Evolutionary conservation across 2,888 invertebrate genomes (phyloP).

Genomic region (Oscheius sp.): DNA sequence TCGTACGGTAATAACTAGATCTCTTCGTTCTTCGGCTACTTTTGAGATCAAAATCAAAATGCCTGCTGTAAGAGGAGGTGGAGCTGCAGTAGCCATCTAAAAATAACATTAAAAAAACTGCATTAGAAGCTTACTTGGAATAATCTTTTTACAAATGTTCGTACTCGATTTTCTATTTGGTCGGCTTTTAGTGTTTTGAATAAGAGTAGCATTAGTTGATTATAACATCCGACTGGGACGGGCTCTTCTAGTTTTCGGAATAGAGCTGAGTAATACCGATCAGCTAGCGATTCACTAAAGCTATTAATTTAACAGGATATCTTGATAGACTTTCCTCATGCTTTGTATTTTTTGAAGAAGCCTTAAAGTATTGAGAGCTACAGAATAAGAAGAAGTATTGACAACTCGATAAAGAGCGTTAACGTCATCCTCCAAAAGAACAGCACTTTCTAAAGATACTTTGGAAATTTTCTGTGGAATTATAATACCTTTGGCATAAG

Average conservation of each 20-base stretch:
- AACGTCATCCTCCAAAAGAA: conserved; percentile 77
- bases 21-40: conserved; percentile 72
- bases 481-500: conserved; percentile 78
- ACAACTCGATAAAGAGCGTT: conserved; percentile 84
- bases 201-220: conserved; percentile 50
- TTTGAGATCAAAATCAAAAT: conserved; percentile 78
- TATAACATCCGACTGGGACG: conserved; percentile 74
- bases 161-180: conserved; percentile 74
- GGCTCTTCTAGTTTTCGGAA: conserved; percentile 86
- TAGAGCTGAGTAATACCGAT: conserved; percentile 81
- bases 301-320: background rate
- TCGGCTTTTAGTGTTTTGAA: conserved; percentile 78
- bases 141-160: conserved; percentile 86
- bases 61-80: conserved; percentile 79
- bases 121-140: no score
- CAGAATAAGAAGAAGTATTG: conserved; percentile 82
- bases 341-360: conserved; percentile 77
- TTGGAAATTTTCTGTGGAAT: background rate
- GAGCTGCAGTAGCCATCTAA: conserved; percentile 30
- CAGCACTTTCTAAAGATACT: conserved; percentile 30
- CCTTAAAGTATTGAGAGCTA: conserved; percentile 76
- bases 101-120: background rate
- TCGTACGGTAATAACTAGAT: conserved; percentile 76
- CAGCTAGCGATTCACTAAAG: conserved; percentile 71
- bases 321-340: conserved; percentile 38